These are phyloP conservation scores for Pantherophis vulpinus DNA, from an alignment of 2,797 vertebrate genomes.

Conservation along the genomic window DNA sequence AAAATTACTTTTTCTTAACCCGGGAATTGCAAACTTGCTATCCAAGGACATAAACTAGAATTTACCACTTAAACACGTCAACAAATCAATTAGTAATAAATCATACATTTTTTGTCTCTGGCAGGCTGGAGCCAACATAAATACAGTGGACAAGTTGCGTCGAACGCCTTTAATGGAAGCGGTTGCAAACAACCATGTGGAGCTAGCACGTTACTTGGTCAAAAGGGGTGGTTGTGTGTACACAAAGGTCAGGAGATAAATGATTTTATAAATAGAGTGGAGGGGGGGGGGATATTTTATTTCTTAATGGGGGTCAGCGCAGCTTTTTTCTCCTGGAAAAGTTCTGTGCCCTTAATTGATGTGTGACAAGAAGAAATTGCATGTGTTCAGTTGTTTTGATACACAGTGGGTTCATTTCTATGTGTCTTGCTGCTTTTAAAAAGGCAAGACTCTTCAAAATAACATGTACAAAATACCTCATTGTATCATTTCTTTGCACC, in stretches of 20 bases:
- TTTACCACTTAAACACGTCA: not conserved
- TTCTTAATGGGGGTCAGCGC: not conserved
- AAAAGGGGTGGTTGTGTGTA: slow-evolving; percentile 85
- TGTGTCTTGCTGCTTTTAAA: not conserved
- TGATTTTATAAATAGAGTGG: not conserved
- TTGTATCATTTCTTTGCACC: not conserved
- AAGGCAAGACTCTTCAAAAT: not conserved
- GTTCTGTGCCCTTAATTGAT: not conserved
- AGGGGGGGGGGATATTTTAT: not conserved
- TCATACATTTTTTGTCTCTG: not conserved
- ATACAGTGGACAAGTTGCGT: slow-evolving; percentile 84
- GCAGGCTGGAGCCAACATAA: slow-evolving; percentile 88
- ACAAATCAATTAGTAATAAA: not conserved
- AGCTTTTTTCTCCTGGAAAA: not conserved
- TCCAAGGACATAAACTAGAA: not conserved
- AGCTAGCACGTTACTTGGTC: slow-evolving; percentile 82
- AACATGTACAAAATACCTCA: not conserved
- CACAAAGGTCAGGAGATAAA: slow-evolving; percentile 72
- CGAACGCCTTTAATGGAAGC: slow-evolving; percentile 90
- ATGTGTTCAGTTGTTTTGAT: not conserved
- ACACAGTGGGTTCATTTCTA: not conserved
- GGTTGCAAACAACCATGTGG: slow-evolving; percentile 84
- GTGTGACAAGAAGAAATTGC: not conserved
- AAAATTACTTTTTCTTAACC: not conserved
- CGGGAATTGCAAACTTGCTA: not conserved